These are phyloP conservation scores for Pachymerium ferrugineum DNA, from an alignment of 2,888 invertebrate genomes.

Conservation along the genomic window DNA sequence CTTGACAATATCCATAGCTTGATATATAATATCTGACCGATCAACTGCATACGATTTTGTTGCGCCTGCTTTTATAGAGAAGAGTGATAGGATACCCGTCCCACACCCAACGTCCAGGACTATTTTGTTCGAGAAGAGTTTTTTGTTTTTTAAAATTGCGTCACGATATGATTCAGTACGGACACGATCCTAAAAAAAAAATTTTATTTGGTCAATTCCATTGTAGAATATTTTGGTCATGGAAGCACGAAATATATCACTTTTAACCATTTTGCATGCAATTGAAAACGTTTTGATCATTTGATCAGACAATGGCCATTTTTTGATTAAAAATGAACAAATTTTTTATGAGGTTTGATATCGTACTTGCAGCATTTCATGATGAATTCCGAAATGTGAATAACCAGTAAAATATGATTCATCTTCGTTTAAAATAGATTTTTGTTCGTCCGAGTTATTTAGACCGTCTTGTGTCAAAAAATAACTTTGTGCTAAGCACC, in stretches of 20 bases:
- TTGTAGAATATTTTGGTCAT: background rate
- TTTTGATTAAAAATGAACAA: too few relatives aligned
- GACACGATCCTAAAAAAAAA: slow-evolving; percentile 63
- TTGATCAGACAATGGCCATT: too few relatives aligned
- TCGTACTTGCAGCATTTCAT: slow-evolving; percentile 87
- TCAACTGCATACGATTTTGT: slow-evolving; percentile 57
- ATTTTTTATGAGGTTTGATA: too few relatives aligned
- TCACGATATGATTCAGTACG: slow-evolving; percentile 81
- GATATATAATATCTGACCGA: slow-evolving; percentile 50
- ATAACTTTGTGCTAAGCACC: slow-evolving; percentile 2
- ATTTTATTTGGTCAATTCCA: too few relatives aligned
- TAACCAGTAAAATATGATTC: slow-evolving; percentile 63
- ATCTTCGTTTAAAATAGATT: slow-evolving; percentile 55
- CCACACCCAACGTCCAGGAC: slow-evolving; percentile 57
- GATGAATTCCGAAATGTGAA: slow-evolving; percentile 85
- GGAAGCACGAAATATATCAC: too few relatives aligned
- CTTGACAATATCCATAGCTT: slow-evolving; percentile 51
- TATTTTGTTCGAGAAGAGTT: slow-evolving; percentile 64
- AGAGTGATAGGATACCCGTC: slow-evolving; percentile 74
- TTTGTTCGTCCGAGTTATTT: background rate
- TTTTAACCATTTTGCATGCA: too few relatives aligned
- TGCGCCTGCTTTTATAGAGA: slow-evolving; percentile 87
- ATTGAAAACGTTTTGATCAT: too few relatives aligned
- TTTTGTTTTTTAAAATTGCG: slow-evolving; percentile 69
- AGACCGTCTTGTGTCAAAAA: background rate